These are phyloP conservation scores for Cantharis lateralis DNA, from an alignment of 2,888 invertebrate species.

Conservation along the genomic window DNA sequence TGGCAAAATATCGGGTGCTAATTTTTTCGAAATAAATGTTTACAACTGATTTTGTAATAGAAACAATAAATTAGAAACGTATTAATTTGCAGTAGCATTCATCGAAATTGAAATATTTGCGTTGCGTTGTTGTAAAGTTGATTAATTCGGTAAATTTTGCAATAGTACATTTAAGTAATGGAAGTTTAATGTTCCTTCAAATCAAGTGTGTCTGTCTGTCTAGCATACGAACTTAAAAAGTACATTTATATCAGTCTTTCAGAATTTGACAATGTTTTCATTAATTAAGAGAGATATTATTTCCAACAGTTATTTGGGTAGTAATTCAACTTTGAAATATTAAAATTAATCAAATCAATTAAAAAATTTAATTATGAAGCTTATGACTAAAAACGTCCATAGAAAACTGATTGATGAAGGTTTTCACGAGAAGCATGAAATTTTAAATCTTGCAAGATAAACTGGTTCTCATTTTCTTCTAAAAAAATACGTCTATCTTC, in stretches of 20 bases:
- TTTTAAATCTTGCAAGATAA: constrained; percentile 28
- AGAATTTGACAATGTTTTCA: not conserved
- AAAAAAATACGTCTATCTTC: constrained; percentile 24
- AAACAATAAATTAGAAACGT: not conserved
- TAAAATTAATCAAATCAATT: not conserved
- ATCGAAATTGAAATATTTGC: not conserved
- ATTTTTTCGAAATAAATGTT: not conserved
- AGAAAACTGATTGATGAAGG: not conserved
- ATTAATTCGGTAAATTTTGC: not conserved
- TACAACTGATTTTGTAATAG: not conserved
- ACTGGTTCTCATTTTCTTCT: constrained; percentile 34
- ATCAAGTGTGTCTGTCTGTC: not conserved
- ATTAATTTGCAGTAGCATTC: not conserved
- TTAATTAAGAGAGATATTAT: not conserved
- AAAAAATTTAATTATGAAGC: not conserved
- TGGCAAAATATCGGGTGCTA: not conserved
- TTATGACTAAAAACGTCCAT: not conserved
- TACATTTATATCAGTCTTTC: not conserved
- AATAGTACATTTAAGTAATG: not conserved
- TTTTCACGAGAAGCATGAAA: not conserved
- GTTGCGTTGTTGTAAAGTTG: not conserved
- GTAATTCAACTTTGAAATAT: not conserved
- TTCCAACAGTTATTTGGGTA: not conserved
- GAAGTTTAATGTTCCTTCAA: not conserved
- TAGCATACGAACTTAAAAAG: not conserved